Conservation (phyloP, 2,888 invertebrate genomes). For the Thecophora atra region DNA sequence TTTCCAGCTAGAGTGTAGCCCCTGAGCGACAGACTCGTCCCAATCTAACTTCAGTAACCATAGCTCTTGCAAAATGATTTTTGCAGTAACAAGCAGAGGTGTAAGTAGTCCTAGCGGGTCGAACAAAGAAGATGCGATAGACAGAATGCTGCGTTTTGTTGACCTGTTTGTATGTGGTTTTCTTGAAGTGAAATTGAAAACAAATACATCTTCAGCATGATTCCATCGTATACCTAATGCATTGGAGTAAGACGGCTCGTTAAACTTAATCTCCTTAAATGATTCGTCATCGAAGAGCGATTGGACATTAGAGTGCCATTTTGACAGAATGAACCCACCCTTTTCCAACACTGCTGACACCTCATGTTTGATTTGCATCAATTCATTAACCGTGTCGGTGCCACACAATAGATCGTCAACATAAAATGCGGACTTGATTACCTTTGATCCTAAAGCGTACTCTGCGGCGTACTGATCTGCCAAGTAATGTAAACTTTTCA, state of each 20-base stretch:
- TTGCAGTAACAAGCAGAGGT: too few relatives aligned
- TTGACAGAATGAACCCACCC: constrained; percentile 25
- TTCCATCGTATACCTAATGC: constrained; percentile 31
- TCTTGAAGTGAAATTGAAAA: constrained; percentile 31
- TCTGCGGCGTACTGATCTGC: constrained; percentile 37
- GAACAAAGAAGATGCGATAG: constrained; percentile 36
- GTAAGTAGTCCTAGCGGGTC: too few relatives aligned
- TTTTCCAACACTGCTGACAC: constrained; percentile 6
- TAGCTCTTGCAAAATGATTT: too few relatives aligned
- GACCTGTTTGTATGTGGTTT: background rate
- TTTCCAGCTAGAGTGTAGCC: too few relatives aligned
- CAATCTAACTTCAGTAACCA: too few relatives aligned
- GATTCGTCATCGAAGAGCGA: constrained; percentile 19
- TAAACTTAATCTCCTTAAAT: constrained; percentile 10
- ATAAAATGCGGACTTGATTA: constrained; percentile 39
- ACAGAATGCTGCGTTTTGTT: constrained; percentile 14
- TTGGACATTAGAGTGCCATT: constrained; percentile 30
- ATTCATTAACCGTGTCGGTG: constrained; percentile 25
- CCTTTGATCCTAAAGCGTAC: constrained; percentile 35
- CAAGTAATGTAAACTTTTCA: constrained; percentile 38
- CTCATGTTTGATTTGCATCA: background rate
- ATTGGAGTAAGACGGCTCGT: background rate
- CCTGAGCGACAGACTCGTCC: too few relatives aligned
- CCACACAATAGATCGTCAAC: constrained; percentile 44
- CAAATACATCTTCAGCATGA: constrained; percentile 33